Conservation (phyloP, 2,888 invertebrate genomes). For the Plusia festucae region DNA sequence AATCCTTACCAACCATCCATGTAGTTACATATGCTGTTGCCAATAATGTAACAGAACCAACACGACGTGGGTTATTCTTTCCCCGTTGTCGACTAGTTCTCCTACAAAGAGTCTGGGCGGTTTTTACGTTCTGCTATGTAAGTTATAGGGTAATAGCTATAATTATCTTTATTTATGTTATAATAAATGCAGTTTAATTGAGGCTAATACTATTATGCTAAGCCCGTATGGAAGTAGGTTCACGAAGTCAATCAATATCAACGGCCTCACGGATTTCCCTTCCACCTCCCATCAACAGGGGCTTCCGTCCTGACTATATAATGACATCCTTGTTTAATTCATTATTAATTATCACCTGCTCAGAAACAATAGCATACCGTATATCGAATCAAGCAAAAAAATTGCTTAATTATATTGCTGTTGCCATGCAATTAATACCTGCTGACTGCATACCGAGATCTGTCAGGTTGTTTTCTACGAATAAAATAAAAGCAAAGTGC, state of each 20-base stretch:
- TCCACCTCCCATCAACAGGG: constrained; percentile 40
- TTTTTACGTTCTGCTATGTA: neutral
- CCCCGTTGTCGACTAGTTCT: neutral
- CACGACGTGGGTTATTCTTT: neutral
- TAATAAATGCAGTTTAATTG: constrained; percentile 6
- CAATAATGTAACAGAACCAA: neutral
- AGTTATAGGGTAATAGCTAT: too few relatives aligned
- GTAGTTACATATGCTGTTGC: neutral
- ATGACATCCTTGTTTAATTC: constrained; percentile 51
- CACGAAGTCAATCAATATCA: constrained; percentile 22
- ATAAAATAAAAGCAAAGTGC: constrained; percentile 34
- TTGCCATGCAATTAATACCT: constrained; percentile 21
- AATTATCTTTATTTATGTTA: neutral
- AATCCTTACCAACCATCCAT: too few relatives aligned
- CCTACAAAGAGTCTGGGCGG: neutral
- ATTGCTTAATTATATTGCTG: neutral
- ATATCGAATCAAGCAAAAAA: constrained; percentile 26
- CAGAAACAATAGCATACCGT: constrained; percentile 37
- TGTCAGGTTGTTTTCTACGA: constrained; percentile 28
- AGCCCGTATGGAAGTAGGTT: constrained; percentile 38
- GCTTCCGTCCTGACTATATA: constrained; percentile 42
- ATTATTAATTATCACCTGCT: constrained; percentile 38
- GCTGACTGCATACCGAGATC: constrained; percentile 22
- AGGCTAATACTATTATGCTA: constrained; percentile 6
- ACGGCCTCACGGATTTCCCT: constrained; percentile 37